Percentiles rank a stretch among this genome's conserved stretches.
phyloP scores from a whole-genome alignment of 1,140 invertebrate genomes.

The Drosophila melanica region DNA sequence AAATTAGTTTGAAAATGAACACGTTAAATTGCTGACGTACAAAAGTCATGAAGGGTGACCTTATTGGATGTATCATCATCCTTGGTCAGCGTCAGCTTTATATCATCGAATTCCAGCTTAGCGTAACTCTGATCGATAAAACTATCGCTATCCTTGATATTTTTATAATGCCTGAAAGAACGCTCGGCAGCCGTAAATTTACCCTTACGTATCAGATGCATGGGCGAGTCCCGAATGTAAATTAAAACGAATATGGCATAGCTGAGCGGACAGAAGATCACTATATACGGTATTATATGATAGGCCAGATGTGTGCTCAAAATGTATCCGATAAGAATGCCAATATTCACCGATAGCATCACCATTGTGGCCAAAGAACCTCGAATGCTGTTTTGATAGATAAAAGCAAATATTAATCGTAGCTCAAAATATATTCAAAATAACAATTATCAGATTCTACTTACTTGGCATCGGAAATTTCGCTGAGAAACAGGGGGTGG shows the following conservation, averaged over 20 bases:
- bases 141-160: slow-evolving; percentile 48
- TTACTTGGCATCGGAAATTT: slow-evolving; percentile 77
- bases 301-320: slow-evolving; percentile 63
- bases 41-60: slow-evolving; percentile 53
- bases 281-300: slow-evolving; percentile 48
- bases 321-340: slow-evolving; percentile 66
- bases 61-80: slow-evolving; percentile 27
- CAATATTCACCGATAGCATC: slow-evolving; percentile 61
- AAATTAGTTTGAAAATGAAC: not conserved
- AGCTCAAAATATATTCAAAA: not conserved
- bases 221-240: slow-evolving; percentile 68
- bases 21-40: slow-evolving; percentile 37
- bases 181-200: slow-evolving; percentile 50
- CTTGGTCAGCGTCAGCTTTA: slow-evolving; percentile 47
- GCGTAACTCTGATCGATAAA: slow-evolving; percentile 36
- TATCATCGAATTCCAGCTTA: slow-evolving; percentile 59
- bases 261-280: slow-evolving; percentile 45
- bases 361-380: slow-evolving; percentile 70
- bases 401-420: not conserved
- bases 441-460: slow-evolving; percentile 19
- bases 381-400: slow-evolving; percentile 54
- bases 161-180: slow-evolving; percentile 65
- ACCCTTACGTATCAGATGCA: slow-evolving; percentile 56
- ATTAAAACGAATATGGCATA: slow-evolving; percentile 51
- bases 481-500: slow-evolving; percentile 70